Conservation (phyloP, 2,797 vertebrate species). For the Micropoecilia bifurca region DNA sequence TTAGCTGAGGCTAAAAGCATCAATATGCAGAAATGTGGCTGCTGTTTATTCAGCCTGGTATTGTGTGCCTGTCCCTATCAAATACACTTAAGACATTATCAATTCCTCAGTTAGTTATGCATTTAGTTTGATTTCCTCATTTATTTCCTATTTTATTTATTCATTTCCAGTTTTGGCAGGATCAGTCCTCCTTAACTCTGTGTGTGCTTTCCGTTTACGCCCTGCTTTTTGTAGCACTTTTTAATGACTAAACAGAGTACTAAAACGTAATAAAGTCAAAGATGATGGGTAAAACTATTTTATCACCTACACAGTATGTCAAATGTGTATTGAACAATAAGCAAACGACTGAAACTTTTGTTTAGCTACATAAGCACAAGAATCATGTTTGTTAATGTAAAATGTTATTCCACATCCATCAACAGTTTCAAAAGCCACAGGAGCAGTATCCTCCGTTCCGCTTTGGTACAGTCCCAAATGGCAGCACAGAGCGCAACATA, state of each 20-base stretch:
- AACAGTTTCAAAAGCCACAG: slow-evolving; percentile 95
- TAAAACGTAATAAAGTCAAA: neutral
- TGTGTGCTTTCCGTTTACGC: neutral
- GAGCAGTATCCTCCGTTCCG: slow-evolving; percentile 98
- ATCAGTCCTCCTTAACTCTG: slow-evolving; percentile 13
- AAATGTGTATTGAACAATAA: neutral
- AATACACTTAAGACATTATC: neutral
- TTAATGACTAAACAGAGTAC: neutral
- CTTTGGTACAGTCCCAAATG: slow-evolving; percentile 97
- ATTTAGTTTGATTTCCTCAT: neutral
- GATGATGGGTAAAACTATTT: neutral
- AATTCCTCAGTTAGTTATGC: neutral
- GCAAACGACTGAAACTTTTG: neutral
- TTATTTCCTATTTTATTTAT: neutral
- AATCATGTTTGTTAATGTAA: neutral
- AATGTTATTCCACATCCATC: slow-evolving; percentile 1
- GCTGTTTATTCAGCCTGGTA: no score
- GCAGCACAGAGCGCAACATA: slow-evolving; percentile 98
- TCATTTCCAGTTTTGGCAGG: neutral
- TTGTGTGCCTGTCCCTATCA: no score
- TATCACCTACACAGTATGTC: neutral
- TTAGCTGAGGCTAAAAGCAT: no score
- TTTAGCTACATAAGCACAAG: neutral
- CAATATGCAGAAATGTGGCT: no score
- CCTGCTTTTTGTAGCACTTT: no score